Evolutionary conservation across 2,113 vertebrate genomes (phyloP).

Genomic region (Aegotheles bennettii): DNA sequence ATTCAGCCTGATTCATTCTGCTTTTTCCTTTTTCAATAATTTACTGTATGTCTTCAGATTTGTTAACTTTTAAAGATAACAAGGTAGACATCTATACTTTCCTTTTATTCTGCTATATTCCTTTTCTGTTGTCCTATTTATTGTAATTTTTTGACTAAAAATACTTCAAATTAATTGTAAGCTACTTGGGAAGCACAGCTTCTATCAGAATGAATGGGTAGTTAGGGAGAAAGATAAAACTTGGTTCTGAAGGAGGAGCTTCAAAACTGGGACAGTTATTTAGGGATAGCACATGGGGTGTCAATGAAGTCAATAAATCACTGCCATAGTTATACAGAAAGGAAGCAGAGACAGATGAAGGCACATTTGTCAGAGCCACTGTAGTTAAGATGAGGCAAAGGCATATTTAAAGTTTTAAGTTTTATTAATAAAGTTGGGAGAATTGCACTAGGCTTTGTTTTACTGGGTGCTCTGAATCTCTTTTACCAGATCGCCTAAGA

Average conservation of each 20-base stretch:
- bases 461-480: background rate
- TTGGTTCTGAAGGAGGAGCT: background rate
- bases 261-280: background rate
- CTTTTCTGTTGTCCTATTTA: background rate
- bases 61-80: background rate
- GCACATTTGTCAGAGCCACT: background rate
- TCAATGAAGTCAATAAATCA: background rate
- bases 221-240: background rate
- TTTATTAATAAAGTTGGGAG: background rate
- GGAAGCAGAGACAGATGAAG: background rate
- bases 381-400: background rate
- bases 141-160: background rate
- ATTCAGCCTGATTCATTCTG: background rate
- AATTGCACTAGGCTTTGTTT: background rate
- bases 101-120: background rate
- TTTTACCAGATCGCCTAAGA: background rate
- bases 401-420: background rate
- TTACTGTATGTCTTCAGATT: background rate
- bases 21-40: background rate
- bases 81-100: background rate
- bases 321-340: background rate
- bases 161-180: background rate
- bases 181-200: background rate
- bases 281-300: no score
- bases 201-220: background rate